phyloP scores from a whole-genome alignment of 2,113 vertebrate genomes.

The Pollachius pollachius region DNA sequence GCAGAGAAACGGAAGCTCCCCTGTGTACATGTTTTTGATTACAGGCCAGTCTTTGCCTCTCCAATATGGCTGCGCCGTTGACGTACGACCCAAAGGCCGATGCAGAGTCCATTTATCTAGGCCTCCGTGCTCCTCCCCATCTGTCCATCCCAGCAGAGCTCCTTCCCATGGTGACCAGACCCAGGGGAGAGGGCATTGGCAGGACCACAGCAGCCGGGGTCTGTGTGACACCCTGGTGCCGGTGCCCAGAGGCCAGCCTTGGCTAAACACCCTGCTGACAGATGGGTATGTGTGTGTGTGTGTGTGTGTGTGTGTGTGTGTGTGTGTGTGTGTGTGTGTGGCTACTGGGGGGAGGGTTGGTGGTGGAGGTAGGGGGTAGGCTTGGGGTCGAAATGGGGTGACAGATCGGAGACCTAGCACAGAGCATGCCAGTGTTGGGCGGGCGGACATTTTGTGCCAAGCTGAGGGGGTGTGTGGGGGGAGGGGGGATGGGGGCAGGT shows the following conservation, averaged over 20 bases:
- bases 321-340: no score
- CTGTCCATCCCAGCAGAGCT: not conserved
- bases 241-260: conserved; percentile 18
- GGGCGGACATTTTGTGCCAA: conserved; percentile 68
- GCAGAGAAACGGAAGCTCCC: no score
- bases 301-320: no score
- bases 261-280: conserved; percentile 21
- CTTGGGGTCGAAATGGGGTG: not conserved
- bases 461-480: conserved; percentile 1
- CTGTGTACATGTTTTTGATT: no score
- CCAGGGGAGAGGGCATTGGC: not conserved
- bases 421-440: conserved; percentile 46
- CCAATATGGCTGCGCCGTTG: no score
- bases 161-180: conserved; percentile 51
- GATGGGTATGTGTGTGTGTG: conserved; percentile 49
- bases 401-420: conserved; percentile 43
- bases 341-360: conserved; percentile 24
- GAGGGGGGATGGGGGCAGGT: not conserved
- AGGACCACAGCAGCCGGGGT: conserved; percentile 4
- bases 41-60: no score
- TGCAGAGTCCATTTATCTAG: no score
- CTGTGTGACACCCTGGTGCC: conserved; percentile 49
- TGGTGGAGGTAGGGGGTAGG: not conserved
- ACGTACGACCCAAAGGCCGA: no score
- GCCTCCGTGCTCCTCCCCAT: not conserved